Base-by-base conservation (phyloP, 2,888 invertebrate species). In the Camponotus fellah region DNA sequence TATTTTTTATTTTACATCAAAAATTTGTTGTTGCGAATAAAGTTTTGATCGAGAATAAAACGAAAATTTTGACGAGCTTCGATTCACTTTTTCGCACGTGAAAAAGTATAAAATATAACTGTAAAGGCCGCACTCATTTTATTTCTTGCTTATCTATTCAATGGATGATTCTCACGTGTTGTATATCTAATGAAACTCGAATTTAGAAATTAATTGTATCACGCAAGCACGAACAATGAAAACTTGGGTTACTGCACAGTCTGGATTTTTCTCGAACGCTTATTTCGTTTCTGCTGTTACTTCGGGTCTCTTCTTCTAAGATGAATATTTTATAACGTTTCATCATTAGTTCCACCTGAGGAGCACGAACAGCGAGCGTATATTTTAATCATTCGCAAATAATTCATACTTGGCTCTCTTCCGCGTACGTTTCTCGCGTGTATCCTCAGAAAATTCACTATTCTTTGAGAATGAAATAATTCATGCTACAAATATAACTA, bases 381-480 rank as follows among this genome's bases (percentile, higher is more conserved):
- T 56, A 66, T 77, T 66, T 68, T 77, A 66, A 77, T 77, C 66
- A 40, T 68, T 77, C 56, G 53, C 66, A 77, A 66, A 77, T 77
- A 68, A 77, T 77, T 77, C 66, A 66, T 66, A 53, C 53, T 53
- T 40, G 5, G n/a, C 34, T 46, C 46, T 46, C 77, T 77, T 77
- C 77, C 77, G 77, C 26, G 56, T 56, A n/a, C 40, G 66, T 77
- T 49, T 76, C 66, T 65, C 65, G 53, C 37, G 37, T 49, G 56
- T 26, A 56, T 56, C 14, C 14, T n/a, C 40, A 40, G 66, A 68
- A 53, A 77, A 77, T 77, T 66, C n/a, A n/a, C 56, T 77, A 32
- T 40, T 53, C 77, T 77, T 66, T 56, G 40, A 76, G 75, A 65
- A 8, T 66, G 49, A 43, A 76, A 21, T 32, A 46, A 46, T 9